Evolutionary conservation across 2,797 vertebrate species (phyloP).

Genomic region (Scarus forsteni): DNA sequence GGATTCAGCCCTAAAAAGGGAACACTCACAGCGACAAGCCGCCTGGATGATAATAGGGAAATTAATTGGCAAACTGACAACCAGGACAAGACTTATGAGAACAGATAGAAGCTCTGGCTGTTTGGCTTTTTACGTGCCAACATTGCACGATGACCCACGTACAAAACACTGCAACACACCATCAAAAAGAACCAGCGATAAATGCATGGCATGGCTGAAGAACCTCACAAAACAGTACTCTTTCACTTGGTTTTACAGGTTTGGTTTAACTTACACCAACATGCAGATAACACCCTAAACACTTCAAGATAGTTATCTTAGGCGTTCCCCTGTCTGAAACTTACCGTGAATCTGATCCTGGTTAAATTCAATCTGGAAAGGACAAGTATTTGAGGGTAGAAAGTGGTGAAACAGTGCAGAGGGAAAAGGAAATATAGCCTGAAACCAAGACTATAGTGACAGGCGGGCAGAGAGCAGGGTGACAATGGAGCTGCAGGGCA

Average conservation of each 20-base stretch:
- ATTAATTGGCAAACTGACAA: conserved; percentile 54
- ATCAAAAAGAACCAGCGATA: conserved; percentile 34
- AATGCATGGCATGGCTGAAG: conserved; percentile 12
- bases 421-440: conserved; percentile 51
- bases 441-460: conserved; percentile 45
- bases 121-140: conserved; percentile 14
- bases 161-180: conserved; percentile 56
- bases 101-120: conserved; percentile 19
- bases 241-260: conserved; percentile 34
- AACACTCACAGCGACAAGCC: conserved; percentile 56
- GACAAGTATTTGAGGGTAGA: conserved; percentile 78
- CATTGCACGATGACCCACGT: conserved; percentile 31
- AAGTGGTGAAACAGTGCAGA: conserved; percentile 69
- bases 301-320: conserved; percentile 49
- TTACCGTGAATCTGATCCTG: conserved; percentile 93
- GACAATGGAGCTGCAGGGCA: conserved; percentile 57
- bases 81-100: conserved; percentile 21
- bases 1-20: conserved; percentile 79
- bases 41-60: conserved; percentile 63
- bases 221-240: conserved; percentile 39
- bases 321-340: conserved; percentile 60
- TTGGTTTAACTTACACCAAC: conserved; percentile 40
- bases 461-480: conserved; percentile 58
- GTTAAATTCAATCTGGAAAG: conserved; percentile 93
- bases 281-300: conserved; percentile 75